Conservation (phyloP, 2,113 vertebrate species). For the Chloebia gouldiae region DNA sequence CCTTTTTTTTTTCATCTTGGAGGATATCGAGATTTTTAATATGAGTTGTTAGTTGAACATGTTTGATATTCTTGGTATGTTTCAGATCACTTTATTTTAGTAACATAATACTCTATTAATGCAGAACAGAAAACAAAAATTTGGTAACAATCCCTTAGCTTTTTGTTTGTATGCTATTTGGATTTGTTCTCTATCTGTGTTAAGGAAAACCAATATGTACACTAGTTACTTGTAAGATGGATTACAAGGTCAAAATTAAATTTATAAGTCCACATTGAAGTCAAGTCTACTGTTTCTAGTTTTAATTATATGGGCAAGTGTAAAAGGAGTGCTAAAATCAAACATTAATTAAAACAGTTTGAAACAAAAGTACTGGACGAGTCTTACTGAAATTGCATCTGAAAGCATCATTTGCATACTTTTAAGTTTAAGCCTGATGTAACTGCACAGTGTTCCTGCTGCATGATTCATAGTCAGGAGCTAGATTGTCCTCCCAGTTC, state of each 20-base stretch:
- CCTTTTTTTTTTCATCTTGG: background rate
- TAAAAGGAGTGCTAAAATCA: background rate
- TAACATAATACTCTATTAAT: background rate
- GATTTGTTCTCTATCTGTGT: background rate
- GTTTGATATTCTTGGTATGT: background rate
- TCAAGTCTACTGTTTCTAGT: background rate
- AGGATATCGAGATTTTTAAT: background rate
- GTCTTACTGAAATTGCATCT: background rate
- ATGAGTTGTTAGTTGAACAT: background rate
- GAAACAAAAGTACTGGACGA: background rate
- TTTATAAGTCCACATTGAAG: background rate
- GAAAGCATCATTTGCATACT: background rate
- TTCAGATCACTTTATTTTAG: background rate
- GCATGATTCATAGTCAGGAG: background rate
- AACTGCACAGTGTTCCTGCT: background rate
- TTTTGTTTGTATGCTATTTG: background rate
- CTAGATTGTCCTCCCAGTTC: background rate
- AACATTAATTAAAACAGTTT: background rate
- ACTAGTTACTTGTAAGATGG: background rate
- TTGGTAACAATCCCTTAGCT: background rate
- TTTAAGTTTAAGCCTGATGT: background rate
- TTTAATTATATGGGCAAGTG: background rate
- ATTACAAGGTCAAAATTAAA: background rate
- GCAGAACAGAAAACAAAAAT: background rate
- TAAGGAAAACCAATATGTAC: background rate